Base-by-base conservation (phyloP, 2,797 vertebrate genomes). In the Momotus momota region DNA sequence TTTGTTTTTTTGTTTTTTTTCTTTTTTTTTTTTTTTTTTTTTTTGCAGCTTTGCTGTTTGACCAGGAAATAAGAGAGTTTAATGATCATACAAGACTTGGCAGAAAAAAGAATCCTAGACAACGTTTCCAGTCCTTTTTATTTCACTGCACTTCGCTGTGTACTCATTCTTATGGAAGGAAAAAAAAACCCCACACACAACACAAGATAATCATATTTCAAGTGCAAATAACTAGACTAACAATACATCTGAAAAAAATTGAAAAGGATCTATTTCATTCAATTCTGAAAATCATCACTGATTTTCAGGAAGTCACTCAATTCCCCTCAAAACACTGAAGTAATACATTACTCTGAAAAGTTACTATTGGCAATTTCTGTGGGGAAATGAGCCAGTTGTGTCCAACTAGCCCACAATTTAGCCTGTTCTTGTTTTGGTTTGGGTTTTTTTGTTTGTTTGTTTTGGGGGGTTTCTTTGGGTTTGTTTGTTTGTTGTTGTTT, bases 101-200 rank as follows among this genome's bases (percentile, higher is more conserved):
- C 12, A 62, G 33, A 83, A 66, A 72, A 74, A 80, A 54, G 18
- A 41, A 52, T 38, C 5, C 5, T 15, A 60, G 27, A 2, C 12
- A 73, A 41, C 3, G 61, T 5, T 7, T 22, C 61, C 16, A 40
- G 31, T 27, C 17, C 10, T 72, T 65, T 49, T 33, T 22, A 70
- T 20, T 69, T 10, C 20, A 71, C 19, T 43, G 5, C 9, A 52
- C 3, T 21, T 57, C 51, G 10, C 9, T 54, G 19, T 31, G 3
- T 45, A 14, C 11, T 27, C 14, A 45, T 33, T 9, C 16, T 72
- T 23, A 72, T 5, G 27, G 12, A 29, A 38, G 10, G 1, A 2
- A 64, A 35, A 77, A 51, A 54, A 4, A n/a, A n/a, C n/a, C 0
- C 0, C 31, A 31, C 25, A 26, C 0, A 40, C 6, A n/a, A n/a